Conservation (phyloP, 2,888 invertebrate genomes). For the Tethea ocularis region DNA sequence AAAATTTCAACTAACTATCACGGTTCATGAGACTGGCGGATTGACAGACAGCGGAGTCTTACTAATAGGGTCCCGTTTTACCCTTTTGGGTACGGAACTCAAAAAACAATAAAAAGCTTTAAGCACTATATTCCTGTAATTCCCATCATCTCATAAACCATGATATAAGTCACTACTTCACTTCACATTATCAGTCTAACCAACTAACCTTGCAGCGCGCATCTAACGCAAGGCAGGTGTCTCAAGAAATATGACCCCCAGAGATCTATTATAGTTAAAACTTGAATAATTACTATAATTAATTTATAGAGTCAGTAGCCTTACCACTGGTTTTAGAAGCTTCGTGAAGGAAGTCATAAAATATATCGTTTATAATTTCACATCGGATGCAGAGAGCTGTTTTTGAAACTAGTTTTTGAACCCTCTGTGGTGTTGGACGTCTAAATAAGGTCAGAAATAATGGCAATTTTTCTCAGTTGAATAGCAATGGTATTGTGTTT, state of each 20-base stretch:
- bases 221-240: not conserved
- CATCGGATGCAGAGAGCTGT: conserved; percentile 6
- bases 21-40: too few species aligned
- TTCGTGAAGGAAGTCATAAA: conserved; percentile 33
- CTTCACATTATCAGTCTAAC: too few species aligned
- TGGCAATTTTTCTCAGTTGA: conserved; percentile 31
- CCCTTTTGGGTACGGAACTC: too few species aligned
- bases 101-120: too few species aligned
- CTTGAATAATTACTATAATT: conserved; percentile 10
- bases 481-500: conserved; percentile 17
- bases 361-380: conserved; percentile 25
- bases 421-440: not conserved
- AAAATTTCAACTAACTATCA: too few species aligned
- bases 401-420: conserved; percentile 1
- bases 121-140: too few species aligned
- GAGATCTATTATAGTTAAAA: not conserved
- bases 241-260: not conserved
- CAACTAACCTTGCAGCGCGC: too few species aligned
- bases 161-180: too few species aligned
- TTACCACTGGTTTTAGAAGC: conserved; percentile 15
- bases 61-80: too few species aligned
- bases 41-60: too few species aligned
- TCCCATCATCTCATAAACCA: too few species aligned
- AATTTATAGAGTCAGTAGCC: conserved; percentile 21
- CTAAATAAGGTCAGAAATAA: conserved; percentile 23